Base-by-base conservation (phyloP, 2,797 vertebrate genomes). In the Prionace glauca region DNA sequence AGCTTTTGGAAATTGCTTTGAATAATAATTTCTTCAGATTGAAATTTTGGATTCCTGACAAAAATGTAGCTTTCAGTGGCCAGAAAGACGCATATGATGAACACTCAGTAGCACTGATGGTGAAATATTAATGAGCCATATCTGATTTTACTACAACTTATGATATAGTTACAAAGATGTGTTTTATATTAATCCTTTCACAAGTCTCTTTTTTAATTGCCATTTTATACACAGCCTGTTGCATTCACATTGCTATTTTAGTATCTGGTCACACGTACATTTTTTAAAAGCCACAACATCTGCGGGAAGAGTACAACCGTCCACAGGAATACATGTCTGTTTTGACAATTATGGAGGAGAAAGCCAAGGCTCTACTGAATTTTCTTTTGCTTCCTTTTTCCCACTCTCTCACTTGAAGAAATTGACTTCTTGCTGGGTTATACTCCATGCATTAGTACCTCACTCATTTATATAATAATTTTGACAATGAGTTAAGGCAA, bases 101-200 rank as follows among this genome's bases (percentile, higher is more conserved):
- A 90, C 60, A 62, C 69, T 92, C 65, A 69, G 62, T 92, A 67
- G n/a, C 62, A 22, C 24, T 62, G 62, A 41, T 92, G 22, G 3
- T 20, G 8, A 67, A 41, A 41, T 41, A 69, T 41, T 92, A 92
- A 92, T 92, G 62, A 71, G 71, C 69, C 93, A 77, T 72, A 56
- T 77, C 93, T 14, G 14, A 95, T 74, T 29, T 69, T 74, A 72
- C 71, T 16, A 1, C 24, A 56, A 74, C 93, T 29, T 50, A 94
- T 94, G 93, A 74, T 29, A 65, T 36, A 36, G 60, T 65, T 67
- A 91, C 32, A 91, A 18, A 29, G n/a, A 67, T 92, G 1, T 69
- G 90, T 50, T 65, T 50, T 32, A 72, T 50, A 94, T 74, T 72
- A 56, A 94, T 74, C 45, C 45, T 95, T 77, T 60, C 92, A 92